Conservation (phyloP, 2,888 invertebrate genomes). For the Andrena flavipes region DNA sequence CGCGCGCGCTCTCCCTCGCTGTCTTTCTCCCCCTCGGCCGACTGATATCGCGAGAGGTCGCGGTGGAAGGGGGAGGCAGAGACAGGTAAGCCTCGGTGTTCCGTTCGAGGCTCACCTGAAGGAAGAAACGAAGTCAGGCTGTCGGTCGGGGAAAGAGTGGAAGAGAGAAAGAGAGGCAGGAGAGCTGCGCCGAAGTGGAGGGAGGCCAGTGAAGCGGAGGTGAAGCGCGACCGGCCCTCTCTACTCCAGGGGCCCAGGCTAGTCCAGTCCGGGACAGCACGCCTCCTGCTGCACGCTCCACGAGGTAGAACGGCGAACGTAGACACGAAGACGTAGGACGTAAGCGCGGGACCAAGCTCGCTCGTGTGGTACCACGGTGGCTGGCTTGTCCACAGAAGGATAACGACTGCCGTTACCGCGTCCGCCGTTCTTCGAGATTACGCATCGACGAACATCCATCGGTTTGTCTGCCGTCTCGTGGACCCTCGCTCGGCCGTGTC, state of each 20-base stretch:
- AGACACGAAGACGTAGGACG: slow-evolving; percentile 74
- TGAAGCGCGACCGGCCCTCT: slow-evolving; percentile 84
- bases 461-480: slow-evolving; percentile 20
- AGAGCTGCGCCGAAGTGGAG: slow-evolving; percentile 70
- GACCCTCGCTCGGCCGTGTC: not conserved
- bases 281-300: slow-evolving; percentile 84
- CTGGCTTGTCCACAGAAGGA: slow-evolving; percentile 52
- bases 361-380: slow-evolving; percentile 54
- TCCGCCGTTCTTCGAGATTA: slow-evolving; percentile 45
- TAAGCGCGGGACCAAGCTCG: slow-evolving; percentile 64
- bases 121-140: slow-evolving; percentile 51
- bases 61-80: slow-evolving; percentile 64
- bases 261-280: slow-evolving; percentile 85
- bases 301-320: slow-evolving; percentile 79
- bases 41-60: slow-evolving; percentile 70
- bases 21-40: slow-evolving; percentile 56
- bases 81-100: slow-evolving; percentile 65
- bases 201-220: slow-evolving; percentile 81
- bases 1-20: not conserved
- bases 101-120: slow-evolving; percentile 59
- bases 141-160: slow-evolving; percentile 51
- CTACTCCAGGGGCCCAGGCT: slow-evolving; percentile 83
- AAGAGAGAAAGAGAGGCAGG: slow-evolving; percentile 49
- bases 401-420: slow-evolving; percentile 37
- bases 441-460: slow-evolving; percentile 54